Conservation (phyloP, 2,113 vertebrate species). For the Megaceryle maxima region DNA sequence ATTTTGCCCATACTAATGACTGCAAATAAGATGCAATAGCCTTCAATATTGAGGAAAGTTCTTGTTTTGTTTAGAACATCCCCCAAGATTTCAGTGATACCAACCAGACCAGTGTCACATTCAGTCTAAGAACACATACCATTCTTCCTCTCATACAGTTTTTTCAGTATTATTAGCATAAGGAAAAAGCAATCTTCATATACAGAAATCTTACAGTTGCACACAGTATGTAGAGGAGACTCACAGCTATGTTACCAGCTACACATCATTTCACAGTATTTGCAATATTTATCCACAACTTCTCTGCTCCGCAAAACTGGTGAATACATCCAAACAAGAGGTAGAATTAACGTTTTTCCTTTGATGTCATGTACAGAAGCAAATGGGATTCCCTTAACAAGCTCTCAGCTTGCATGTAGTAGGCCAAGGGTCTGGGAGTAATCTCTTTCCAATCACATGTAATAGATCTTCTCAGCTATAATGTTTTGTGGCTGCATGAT, state of each 20-base stretch:
- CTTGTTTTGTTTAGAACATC: background rate
- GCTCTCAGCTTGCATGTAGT: background rate
- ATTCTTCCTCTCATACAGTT: background rate
- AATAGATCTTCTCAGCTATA: background rate
- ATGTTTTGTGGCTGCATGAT: background rate
- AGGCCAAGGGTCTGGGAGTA: background rate
- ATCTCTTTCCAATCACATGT: background rate
- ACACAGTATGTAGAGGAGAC: accelerated
- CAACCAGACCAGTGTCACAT: background rate
- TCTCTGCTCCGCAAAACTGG: background rate
- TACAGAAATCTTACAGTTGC: background rate
- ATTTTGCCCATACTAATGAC: background rate
- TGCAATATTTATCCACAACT: background rate
- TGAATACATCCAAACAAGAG: background rate
- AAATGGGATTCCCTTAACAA: background rate
- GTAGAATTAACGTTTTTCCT: background rate
- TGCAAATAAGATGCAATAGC: background rate
- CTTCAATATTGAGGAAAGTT: background rate
- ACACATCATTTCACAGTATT: background rate
- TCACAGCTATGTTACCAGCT: background rate
- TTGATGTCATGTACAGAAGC: background rate
- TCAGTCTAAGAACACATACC: background rate
- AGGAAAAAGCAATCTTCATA: background rate
- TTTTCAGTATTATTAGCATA: background rate
- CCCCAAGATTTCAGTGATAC: background rate